Percentiles rank a stretch among this genome's conserved stretches.
Evolutionary conservation across 2,113 vertebrate species (phyloP).

Genomic region (Anguilla japonica): DNA sequence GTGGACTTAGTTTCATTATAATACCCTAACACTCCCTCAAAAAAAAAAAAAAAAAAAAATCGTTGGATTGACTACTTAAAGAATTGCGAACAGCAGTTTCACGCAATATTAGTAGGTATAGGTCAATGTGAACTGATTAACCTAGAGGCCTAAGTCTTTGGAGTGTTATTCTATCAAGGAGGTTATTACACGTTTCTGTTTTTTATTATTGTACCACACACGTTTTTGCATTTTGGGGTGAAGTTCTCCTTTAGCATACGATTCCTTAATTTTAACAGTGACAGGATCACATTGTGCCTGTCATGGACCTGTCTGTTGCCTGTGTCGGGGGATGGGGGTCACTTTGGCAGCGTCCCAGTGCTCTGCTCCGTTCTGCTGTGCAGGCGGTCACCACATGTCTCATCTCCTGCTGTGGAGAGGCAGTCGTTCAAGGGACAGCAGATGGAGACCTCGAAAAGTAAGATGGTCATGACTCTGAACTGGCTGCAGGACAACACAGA

Average conservation of each 20-base stretch:
- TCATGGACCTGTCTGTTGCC: neutral
- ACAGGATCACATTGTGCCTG: neutral
- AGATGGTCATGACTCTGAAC: neutral
- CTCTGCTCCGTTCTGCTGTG: neutral
- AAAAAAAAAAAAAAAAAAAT: too few species aligned
- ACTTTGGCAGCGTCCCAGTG: neutral
- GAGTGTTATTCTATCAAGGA: too few species aligned
- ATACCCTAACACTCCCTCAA: too few species aligned
- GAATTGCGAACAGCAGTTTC: too few species aligned
- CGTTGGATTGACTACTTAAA: too few species aligned
- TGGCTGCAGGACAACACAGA: neutral
- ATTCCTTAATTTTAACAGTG: neutral
- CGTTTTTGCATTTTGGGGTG: too few species aligned
- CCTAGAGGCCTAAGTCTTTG: too few species aligned
- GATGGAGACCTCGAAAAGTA: neutral
- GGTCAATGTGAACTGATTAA: too few species aligned
- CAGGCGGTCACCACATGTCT: neutral
- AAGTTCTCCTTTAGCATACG: neutral
- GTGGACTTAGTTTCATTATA: too few species aligned
- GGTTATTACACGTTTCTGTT: too few species aligned
- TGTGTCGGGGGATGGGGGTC: neutral
- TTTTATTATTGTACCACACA: too few species aligned
- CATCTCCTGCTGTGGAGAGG: neutral
- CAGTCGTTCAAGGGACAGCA: neutral
- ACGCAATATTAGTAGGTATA: too few species aligned